A percentile compares a stretch with the other conserved stretches of the same genome.
phyloP scores from a whole-genome alignment of 2,113 vertebrate genomes.

The Chloropsis cyanopogon region DNA sequence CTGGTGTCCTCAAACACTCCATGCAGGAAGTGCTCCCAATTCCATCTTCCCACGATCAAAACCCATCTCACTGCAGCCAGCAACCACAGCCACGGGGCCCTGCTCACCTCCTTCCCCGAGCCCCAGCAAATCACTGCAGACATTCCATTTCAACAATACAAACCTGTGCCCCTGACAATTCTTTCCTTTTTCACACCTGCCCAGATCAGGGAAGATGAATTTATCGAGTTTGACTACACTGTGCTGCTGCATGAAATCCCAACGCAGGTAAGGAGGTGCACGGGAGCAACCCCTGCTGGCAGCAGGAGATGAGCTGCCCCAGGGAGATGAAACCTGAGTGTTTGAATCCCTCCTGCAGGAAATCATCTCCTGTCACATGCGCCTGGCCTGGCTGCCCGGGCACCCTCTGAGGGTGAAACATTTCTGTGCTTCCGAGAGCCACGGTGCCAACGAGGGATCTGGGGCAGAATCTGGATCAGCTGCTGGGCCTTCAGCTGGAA shows the following conservation, averaged over 20 bases:
- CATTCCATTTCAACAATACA: accelerated
- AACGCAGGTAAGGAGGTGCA: conserved; percentile 68
- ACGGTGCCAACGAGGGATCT: conserved; percentile 11
- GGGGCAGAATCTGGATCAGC: conserved; percentile 43
- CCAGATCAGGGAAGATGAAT: conserved; percentile 57
- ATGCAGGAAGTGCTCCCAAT: background rate
- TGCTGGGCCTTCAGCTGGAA: background rate
- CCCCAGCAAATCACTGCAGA: background rate
- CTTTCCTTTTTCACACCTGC: background rate
- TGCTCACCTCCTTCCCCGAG: background rate
- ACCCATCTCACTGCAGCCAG: background rate
- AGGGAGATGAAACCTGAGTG: background rate
- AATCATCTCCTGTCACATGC: conserved; percentile 67
- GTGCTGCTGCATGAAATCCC: conserved; percentile 67
- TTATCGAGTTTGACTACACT: conserved; percentile 65
- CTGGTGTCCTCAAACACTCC: background rate
- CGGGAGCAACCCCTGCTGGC: accelerated
- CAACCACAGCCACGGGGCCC: accelerated
- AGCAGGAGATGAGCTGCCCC: background rate
- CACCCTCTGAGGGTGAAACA: conserved; percentile 63
- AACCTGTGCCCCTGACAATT: background rate
- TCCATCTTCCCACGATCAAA: background rate
- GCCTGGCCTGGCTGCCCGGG: conserved; percentile 63
- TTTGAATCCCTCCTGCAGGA: conserved; percentile 46
- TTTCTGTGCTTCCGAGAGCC: conserved; percentile 26